Conservation (phyloP, 1,140 invertebrate species). For the Subanguina moxae region DNA sequence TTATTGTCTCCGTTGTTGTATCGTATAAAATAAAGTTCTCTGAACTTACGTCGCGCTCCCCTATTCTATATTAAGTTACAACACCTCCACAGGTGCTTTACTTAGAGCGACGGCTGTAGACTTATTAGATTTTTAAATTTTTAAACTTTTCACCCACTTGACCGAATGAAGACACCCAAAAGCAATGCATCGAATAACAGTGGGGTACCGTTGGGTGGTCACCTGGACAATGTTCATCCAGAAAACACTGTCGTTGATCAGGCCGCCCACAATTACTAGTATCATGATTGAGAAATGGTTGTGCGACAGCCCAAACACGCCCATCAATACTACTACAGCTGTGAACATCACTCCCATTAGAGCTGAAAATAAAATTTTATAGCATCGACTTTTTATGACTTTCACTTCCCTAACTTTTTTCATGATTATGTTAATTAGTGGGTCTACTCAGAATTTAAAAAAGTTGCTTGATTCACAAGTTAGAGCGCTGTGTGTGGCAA, state of each 20-base stretch:
- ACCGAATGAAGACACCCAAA: conserved; percentile 49
- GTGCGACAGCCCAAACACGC: neutral
- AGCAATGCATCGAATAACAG: conserved; percentile 53
- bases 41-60: too few species aligned
- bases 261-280: conserved; percentile 42
- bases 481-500: too few species aligned
- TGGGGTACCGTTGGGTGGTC: conserved; percentile 42
- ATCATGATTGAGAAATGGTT: conserved; percentile 29
- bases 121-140: neutral
- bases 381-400: too few species aligned
- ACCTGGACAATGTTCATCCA: conserved; percentile 56
- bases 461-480: too few species aligned
- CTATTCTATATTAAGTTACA: too few species aligned
- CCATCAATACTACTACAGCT: conserved; percentile 38
- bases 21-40: too few species aligned
- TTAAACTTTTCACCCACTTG: conserved; percentile 32
- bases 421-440: too few species aligned
- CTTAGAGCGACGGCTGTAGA: neutral
- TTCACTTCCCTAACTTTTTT: too few species aligned
- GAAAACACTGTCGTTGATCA: conserved; percentile 54
- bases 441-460: too few species aligned
- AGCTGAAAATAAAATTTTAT: too few species aligned
- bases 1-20: too few species aligned
- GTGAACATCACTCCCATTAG: conserved; percentile 44
- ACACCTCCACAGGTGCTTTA: too few species aligned